phyloP scores from a whole-genome alignment of 2,797 vertebrate species.

The Urosaurus nigricauda region DNA sequence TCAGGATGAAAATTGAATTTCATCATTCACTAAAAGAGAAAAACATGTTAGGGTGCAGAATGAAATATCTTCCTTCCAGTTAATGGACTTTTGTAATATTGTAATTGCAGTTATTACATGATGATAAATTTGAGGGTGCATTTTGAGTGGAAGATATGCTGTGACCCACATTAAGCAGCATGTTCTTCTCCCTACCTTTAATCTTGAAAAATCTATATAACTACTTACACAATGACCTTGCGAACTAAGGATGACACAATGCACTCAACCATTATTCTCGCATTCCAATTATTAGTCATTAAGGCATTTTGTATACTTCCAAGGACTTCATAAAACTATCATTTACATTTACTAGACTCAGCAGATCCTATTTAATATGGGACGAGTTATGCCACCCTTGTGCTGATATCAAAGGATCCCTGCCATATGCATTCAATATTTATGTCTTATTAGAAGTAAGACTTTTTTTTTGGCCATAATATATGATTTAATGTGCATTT shows the following conservation, averaged over 20 bases:
- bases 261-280: slow-evolving; percentile 57
- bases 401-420: not conserved
- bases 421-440: not conserved
- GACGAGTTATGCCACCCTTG: slow-evolving; percentile 35
- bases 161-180: slow-evolving; percentile 44
- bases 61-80: not conserved
- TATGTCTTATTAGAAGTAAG: not conserved
- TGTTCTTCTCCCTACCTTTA: slow-evolving; percentile 38
- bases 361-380: slow-evolving; percentile 49
- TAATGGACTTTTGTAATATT: slow-evolving; percentile 29
- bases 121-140: not conserved
- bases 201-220: slow-evolving; percentile 60
- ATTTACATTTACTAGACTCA: slow-evolving; percentile 68
- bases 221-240: slow-evolving; percentile 55
- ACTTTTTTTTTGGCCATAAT: not conserved
- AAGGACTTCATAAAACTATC: slow-evolving; percentile 67
- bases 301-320: slow-evolving; percentile 58
- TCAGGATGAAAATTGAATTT: slow-evolving; percentile 21
- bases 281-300: slow-evolving; percentile 60
- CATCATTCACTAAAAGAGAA: not conserved
- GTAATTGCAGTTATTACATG: slow-evolving; percentile 12
- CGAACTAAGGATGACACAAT: slow-evolving; percentile 50
- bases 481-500: not conserved
- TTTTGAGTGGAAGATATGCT: slow-evolving; percentile 26
- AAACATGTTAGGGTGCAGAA: slow-evolving; percentile 17